A percentile compares a stretch with the other conserved stretches of the same genome.
These are phyloP conservation scores for Diadema setosum DNA, from an alignment of 35 echinoderm and acorn worm genomes.

Conservation along the genomic window DNA sequence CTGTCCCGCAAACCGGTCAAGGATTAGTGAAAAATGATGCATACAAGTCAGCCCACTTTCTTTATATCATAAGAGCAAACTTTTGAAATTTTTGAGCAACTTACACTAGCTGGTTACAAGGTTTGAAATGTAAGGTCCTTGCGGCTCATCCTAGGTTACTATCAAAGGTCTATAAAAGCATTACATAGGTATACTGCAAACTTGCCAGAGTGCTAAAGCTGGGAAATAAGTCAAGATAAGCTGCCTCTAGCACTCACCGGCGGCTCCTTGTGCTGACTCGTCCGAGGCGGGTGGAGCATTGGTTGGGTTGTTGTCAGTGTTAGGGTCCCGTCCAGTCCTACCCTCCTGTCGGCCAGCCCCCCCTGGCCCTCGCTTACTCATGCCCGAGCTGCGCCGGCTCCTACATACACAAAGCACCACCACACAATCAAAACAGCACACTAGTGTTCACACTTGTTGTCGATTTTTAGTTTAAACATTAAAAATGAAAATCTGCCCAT, in stretches of 20 bases:
- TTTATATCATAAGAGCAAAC: too few relatives aligned
- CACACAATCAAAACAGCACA: too few relatives aligned
- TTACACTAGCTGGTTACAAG: too few relatives aligned
- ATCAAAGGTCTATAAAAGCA: too few relatives aligned
- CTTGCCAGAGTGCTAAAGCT: not conserved
- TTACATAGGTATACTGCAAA: too few relatives aligned
- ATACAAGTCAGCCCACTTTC: too few relatives aligned
- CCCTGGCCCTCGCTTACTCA: constrained; percentile 87
- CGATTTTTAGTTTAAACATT: not conserved
- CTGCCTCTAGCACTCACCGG: not conserved
- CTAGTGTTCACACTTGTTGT: too few relatives aligned
- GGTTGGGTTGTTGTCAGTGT: constrained; percentile 51
- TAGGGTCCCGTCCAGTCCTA: constrained; percentile 83
- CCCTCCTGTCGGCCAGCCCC: constrained; percentile 77
- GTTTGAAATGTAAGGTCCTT: too few relatives aligned
- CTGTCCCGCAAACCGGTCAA: too few relatives aligned
- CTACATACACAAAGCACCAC: constrained; percentile 21
- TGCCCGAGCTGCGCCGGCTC: constrained; percentile 99
- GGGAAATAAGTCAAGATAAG: not conserved
- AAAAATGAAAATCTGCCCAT: not conserved
- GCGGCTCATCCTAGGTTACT: too few relatives aligned
- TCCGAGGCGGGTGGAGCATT: constrained; percentile 48
- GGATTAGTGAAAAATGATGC: too few relatives aligned
- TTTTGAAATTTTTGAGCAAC: too few relatives aligned
- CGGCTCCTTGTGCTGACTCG: constrained; percentile 57